Percentiles rank a stretch among this genome's conserved stretches.
Evolutionary conservation across 1,140 invertebrate species (phyloP).

Genomic region (Probaryconus sp.): DNA sequence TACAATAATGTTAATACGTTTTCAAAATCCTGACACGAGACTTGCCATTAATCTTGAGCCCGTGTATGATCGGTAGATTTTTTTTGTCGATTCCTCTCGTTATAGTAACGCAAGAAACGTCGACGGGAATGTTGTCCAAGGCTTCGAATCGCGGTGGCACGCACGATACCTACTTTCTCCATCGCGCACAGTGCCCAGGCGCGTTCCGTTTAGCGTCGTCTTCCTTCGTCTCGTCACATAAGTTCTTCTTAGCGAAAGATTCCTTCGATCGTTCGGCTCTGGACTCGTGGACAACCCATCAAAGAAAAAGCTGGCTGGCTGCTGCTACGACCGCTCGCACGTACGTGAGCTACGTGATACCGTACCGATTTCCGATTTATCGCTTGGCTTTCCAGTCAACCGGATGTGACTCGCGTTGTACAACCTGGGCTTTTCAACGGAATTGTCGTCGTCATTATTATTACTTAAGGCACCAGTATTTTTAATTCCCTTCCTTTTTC

Average conservation of each 20-base stretch:
- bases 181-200: constrained; percentile 18
- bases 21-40: constrained; percentile 6
- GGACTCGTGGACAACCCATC: constrained; percentile 23
- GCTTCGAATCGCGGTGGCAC: constrained; percentile 25
- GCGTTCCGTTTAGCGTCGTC: constrained; percentile 14
- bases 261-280: constrained; percentile 38
- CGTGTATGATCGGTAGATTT: constrained; percentile 7
- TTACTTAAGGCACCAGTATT: background rate
- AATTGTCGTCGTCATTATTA: constrained; percentile 9
- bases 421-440: constrained; percentile 16
- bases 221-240: constrained; percentile 34
- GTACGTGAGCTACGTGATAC: constrained; percentile 56
- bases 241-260: constrained; percentile 41
- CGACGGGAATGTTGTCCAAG: constrained; percentile 47
- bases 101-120: constrained; percentile 42
- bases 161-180: constrained; percentile 59
- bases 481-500: background rate
- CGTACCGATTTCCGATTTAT: constrained; percentile 50
- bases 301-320: constrained; percentile 43
- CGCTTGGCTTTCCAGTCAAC: constrained; percentile 38
- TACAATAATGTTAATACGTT: background rate
- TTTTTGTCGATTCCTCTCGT: constrained; percentile 35
- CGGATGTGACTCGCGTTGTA: constrained; percentile 27
- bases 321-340: constrained; percentile 9
- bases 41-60: constrained; percentile 17